Evolutionary conservation across 2,113 vertebrate genomes (phyloP).

Genomic region (Saguinus midas): DNA sequence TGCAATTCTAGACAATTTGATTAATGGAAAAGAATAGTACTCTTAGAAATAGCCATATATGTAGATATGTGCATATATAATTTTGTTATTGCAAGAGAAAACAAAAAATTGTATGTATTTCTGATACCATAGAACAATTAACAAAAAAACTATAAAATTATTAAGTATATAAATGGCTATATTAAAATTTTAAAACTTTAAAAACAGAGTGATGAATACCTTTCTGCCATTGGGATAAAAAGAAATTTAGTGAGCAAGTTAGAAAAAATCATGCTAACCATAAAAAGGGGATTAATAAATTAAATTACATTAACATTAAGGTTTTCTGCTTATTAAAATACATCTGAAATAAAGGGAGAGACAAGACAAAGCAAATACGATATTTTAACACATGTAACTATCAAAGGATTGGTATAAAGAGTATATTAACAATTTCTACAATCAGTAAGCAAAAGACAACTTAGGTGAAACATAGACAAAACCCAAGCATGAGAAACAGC

Average conservation of each 20-base stretch:
- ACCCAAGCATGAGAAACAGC: not conserved
- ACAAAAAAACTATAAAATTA: not conserved
- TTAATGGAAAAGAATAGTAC: not conserved
- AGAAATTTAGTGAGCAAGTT: not conserved
- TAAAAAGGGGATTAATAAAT: not conserved
- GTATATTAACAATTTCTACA: not conserved
- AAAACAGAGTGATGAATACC: not conserved
- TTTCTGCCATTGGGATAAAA: not conserved
- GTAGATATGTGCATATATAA: not conserved
- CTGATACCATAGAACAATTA: not conserved
- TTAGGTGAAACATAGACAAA: not conserved
- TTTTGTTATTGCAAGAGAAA: not conserved
- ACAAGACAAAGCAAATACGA: not conserved
- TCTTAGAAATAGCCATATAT: not conserved
- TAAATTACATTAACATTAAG: not conserved
- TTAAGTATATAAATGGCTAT: not conserved
- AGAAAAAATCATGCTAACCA: not conserved
- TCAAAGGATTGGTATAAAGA: not conserved
- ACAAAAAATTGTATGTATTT: not conserved
- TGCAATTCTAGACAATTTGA: not conserved
- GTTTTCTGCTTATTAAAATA: not conserved
- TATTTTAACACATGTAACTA: not conserved
- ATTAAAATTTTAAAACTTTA: not conserved
- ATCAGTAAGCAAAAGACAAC: not conserved
- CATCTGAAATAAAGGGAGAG: not conserved